Evolutionary conservation across 2,888 invertebrate species (phyloP), one percentile per base, ranked within the genome.

Genomic region (Drosophila borborema): DNA sequence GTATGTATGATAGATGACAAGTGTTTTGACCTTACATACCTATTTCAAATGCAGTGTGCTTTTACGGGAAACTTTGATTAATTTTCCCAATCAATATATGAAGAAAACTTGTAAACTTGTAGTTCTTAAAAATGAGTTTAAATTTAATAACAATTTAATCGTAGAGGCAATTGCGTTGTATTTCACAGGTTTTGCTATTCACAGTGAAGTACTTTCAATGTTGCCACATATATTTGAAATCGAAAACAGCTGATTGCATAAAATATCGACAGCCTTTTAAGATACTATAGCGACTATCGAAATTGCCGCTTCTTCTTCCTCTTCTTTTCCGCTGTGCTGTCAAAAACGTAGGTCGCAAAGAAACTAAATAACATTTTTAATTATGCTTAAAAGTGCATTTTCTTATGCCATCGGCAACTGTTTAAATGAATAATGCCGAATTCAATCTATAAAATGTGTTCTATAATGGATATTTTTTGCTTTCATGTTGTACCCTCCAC

Each of bases 261-360:
- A 36, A 34, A 8, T 49, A 78, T 74, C 75, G 74, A 65, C 62
- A 20, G 40, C 8, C 1, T 3, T 12, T 31, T 18, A 9, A 6
- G 10, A 43, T 28, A 10, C 8, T 18, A 38, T 18, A 1, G 41
- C n/a, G 18, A 6, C 14, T 62, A 69, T 74, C 85, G 82, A 77
- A 83, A 66, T 10, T 40, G 51, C 7, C 41, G 46, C 69, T 43
- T 20, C 65, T 49, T 77, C 72, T 70, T 80, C 65, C 61, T 78
- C 82, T 86, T 90, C 90, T 91, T 92, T 92, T 92, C 92, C 92
- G 92, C 85, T 89, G 73, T 83, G 81, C 78, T 91, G 92, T 92
- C 91, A 92, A 90, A 90, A 90, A 86, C 81, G 90, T 91, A 91
- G 86, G 92, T 92, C 62, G 71, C 63, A 56, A 64, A 56, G 54